Base-by-base conservation (phyloP, 2,888 invertebrate genomes). In the Masnerella sp. region DNA sequence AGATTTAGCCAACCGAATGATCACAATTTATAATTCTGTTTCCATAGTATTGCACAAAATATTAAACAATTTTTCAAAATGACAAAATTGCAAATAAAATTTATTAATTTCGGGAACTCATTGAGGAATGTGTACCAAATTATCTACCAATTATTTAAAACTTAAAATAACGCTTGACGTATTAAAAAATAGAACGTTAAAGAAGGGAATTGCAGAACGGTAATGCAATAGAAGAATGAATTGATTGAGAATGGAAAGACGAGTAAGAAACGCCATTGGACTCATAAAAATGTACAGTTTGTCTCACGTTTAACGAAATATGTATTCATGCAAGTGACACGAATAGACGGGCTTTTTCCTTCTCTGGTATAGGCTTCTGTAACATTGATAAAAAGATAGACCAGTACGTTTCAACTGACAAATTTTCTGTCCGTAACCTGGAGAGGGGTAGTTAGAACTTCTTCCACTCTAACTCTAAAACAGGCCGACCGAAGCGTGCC, bases 391-490 rank as follows among this genome's bases (percentile, higher is more conserved):
- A 59, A 68, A 54, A 64, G 43, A 43, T 73, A 64, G 68, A 58
- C 36, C 59, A 34, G 45, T 65, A 51, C 61, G n/a, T 70, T 47
- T n/a, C 61, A 61, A 52, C 43, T 58, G 67, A 51, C 42, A 20
- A 51, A 52, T 38, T 62, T 69, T 61, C 65, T 61, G 56, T 70
- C 56, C 47, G 38, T 70, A 74, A 70, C 70, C 58, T 70, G 71
- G 77, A 82, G 42, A 76, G 80, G 79, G 81, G 79, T 82, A 83
- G 80, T 79, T 79, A 77, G 14, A 75, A 78, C 71, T 75, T 78
- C 73, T 78, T 81, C 73, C 74, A 75, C 62, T 77, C 77, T 67
- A 58, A 67, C 28, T 34, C 18, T 28, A 38, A 43, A n/a, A n/a
- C n/a, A n/a, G n/a, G n/a, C n/a, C n/a, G n/a, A n/a, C n/a, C n/a